A percentile compares a stretch with the other conserved stretches of the same genome.
Conservation (phyloP, 2,888 invertebrate genomes). For the Drosophila nigricruria region DNA sequence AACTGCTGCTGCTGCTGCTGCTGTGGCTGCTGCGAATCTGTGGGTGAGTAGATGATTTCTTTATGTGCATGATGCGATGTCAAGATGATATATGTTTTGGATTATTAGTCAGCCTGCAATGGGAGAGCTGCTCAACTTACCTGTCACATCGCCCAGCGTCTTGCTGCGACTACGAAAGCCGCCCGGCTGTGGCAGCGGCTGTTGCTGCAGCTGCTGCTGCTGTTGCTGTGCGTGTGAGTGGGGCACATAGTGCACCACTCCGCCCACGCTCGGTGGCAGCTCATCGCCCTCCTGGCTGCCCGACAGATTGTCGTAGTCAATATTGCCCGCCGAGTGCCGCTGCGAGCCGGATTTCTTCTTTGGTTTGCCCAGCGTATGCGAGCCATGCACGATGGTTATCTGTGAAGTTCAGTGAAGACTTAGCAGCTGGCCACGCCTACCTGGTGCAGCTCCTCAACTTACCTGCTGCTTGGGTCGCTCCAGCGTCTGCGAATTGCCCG, state of each 20-base stretch:
- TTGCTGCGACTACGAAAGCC: conserved; percentile 94
- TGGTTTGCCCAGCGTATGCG: conserved; percentile 93
- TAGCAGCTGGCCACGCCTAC: not conserved
- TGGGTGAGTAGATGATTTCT: conserved; percentile 80
- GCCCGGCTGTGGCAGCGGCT: conserved; percentile 62
- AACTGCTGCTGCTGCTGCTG: conserved; percentile 46
- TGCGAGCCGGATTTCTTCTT: conserved; percentile 91
- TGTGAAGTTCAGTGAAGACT: conserved; percentile 58
- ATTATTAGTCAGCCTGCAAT: conserved; percentile 18
- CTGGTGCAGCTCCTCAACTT: not conserved
- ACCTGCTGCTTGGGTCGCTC: conserved; percentile 89
- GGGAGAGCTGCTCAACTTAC: conserved; percentile 85
- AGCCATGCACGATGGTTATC: conserved; percentile 90
- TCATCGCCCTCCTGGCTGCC: conserved; percentile 91
- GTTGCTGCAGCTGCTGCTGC: conserved; percentile 56
- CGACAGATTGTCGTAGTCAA: conserved; percentile 93
- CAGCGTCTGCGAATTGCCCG: conserved; percentile 87
- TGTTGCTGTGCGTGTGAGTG: conserved; percentile 83
- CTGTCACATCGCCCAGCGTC: conserved; percentile 94
- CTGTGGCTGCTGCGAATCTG: conserved; percentile 76
- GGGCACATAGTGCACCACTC: conserved; percentile 65
- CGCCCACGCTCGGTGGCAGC: conserved; percentile 83
- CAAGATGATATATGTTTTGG: conserved; percentile 12
- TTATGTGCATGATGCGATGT: conserved; percentile 43
- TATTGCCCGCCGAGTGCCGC: conserved; percentile 93